phyloP scores from a whole-genome alignment of 2,888 invertebrate species.

The Kuschelorhynchus macadamiae region DNA sequence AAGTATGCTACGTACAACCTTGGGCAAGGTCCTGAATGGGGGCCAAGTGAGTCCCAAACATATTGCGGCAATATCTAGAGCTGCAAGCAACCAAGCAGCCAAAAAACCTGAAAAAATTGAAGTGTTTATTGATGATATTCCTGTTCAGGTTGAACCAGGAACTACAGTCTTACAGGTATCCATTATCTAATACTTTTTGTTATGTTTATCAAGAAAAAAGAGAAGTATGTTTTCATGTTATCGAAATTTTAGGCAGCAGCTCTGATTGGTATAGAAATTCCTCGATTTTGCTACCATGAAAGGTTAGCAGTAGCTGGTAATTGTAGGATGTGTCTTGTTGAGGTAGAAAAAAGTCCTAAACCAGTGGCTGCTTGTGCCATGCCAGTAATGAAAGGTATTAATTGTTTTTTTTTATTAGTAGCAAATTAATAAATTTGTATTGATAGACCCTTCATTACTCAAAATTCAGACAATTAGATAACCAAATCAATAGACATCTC shows the following conservation, averaged over 20 bases:
- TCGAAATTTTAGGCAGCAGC: conserved; percentile 80
- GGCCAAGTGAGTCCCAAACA: conserved; percentile 63
- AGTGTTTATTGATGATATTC: conserved; percentile 97
- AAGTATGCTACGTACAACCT: conserved; percentile 83
- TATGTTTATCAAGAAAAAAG: too few species aligned
- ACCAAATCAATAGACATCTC: too few species aligned
- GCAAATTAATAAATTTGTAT: too few species aligned
- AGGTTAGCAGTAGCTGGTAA: conserved; percentile 98
- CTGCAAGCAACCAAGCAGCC: conserved; percentile 57
- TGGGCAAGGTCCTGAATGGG: conserved; percentile 75
- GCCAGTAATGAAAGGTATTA: conserved; percentile 96
- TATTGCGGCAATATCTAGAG: conserved; percentile 57
- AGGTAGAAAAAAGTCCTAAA: conserved; percentile 98
- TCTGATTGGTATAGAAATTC: conserved; percentile 96
- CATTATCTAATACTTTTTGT: background rate
- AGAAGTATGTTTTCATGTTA: too few species aligned
- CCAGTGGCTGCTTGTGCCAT: conserved; percentile 99
- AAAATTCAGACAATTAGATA: too few species aligned
- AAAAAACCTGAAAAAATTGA: conserved; percentile 82
- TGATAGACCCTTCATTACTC: too few species aligned
- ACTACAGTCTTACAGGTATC: conserved; percentile 90
- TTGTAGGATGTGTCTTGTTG: conserved; percentile 99
- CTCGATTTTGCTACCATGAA: conserved; percentile 99
- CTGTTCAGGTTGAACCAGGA: conserved; percentile 94
- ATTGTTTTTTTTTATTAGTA: conserved; percentile 38